Percentiles rank a stretch among this genome's conserved stretches.
Conservation (phyloP, 2,113 vertebrate species). For the Motacilla alba region DNA sequence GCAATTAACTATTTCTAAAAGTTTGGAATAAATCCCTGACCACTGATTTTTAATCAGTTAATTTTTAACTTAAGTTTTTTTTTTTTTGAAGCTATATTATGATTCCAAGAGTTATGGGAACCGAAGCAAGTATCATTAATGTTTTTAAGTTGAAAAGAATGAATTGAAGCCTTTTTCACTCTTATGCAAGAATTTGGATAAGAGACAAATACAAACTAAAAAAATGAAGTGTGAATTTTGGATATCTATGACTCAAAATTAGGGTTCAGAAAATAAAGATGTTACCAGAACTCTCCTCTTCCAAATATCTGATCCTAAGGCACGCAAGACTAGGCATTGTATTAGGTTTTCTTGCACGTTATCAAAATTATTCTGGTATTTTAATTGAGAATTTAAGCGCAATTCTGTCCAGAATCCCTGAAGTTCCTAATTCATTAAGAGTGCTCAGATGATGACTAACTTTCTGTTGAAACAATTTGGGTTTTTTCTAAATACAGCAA, state of each 20-base stretch:
- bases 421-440: neutral
- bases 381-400: neutral
- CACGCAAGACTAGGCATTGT: neutral
- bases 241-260: neutral
- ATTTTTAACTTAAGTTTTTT: neutral
- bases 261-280: neutral
- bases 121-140: neutral
- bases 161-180: neutral
- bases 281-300: fast-evolving
- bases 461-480: neutral
- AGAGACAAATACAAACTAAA: neutral
- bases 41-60: neutral
- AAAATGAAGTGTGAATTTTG: neutral
- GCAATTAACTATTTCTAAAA: neutral
- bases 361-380: neutral
- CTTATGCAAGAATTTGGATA: neutral
- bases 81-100: neutral
- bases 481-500: neutral
- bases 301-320: neutral
- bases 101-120: neutral
- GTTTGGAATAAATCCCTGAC: neutral
- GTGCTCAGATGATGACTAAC: neutral
- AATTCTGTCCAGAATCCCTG: neutral
- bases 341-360: neutral
- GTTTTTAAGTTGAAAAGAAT: neutral